A percentile compares a stretch with the other conserved stretches of the same genome.
Conservation (phyloP, 64 coral and sea anemone species). For the Actinia equina region DNA sequence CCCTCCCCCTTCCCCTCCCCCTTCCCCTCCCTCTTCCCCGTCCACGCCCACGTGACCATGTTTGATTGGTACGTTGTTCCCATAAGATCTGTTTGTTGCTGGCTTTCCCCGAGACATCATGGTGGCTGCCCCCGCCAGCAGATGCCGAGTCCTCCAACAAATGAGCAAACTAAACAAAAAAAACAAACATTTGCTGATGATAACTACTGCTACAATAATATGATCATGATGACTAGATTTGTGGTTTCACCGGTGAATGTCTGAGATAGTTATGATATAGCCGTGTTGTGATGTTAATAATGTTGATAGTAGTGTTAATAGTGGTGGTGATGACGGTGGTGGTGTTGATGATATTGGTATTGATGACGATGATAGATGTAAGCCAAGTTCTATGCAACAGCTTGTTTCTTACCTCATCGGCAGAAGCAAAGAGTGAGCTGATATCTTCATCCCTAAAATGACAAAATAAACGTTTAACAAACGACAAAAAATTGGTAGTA, state of each 20-base stretch:
- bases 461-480: not conserved
- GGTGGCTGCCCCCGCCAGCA: conserved; percentile 19
- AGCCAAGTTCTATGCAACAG: not conserved
- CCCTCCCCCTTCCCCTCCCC: not conserved
- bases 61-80: conserved; percentile 35
- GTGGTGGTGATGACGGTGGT: not conserved
- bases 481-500: too few relatives aligned
- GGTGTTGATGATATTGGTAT: not conserved
- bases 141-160: conserved; percentile 44
- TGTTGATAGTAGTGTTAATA: not conserved
- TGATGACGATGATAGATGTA: not conserved
- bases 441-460: not conserved
- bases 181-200: not conserved
- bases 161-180: conserved; percentile 54
- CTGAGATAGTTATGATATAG: not conserved
- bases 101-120: conserved; percentile 36
- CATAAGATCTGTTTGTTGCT: conserved; percentile 49
- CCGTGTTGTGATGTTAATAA: not conserved
- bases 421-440: conserved; percentile 51
- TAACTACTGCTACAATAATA: too few relatives aligned
- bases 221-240: not conserved
- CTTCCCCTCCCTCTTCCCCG: not conserved
- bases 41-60: conserved; percentile 10
- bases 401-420: conserved; percentile 38
- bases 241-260: not conserved